These are phyloP conservation scores for Lobophora halterata DNA, from an alignment of 2,888 invertebrate genomes.

Conservation along the genomic window DNA sequence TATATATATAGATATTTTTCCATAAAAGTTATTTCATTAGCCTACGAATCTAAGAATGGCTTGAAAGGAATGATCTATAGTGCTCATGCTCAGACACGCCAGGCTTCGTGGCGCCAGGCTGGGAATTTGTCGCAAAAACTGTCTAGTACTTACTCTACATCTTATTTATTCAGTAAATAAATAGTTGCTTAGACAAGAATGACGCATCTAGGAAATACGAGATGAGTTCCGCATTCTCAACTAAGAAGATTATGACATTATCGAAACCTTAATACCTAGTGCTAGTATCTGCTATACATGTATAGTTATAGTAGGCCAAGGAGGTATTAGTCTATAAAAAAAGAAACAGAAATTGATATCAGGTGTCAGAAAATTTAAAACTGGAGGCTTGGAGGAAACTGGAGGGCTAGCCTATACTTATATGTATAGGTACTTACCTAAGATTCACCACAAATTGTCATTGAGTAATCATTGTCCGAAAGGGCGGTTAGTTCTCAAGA, in stretches of 20 bases:
- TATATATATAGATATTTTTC: constrained; percentile 33
- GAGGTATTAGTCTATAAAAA: no score
- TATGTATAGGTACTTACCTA: no score
- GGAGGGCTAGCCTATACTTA: no score
- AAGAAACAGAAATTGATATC: no score
- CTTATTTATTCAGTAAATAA: constrained; percentile 6
- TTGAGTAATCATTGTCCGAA: constrained; percentile 4
- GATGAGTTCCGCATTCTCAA: no score
- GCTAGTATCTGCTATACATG: no score
- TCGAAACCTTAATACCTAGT: no score
- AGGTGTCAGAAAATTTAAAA: no score
- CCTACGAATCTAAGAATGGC: constrained; percentile 44
- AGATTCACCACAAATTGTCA: background rate
- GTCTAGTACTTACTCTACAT: constrained; percentile 4
- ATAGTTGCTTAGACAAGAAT: constrained; percentile 8
- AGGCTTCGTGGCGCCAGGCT: constrained; percentile 47
- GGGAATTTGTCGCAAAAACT: constrained; percentile 36
- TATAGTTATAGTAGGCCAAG: no score
- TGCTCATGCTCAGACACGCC: constrained; percentile 39
- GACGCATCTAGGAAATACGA: background rate
- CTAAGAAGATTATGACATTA: no score
- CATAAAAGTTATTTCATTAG: constrained; percentile 38
- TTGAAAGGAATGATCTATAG: constrained; percentile 48
- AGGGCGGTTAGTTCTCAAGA: constrained; percentile 14
- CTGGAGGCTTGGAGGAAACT: no score